Base-by-base conservation (phyloP, 2,888 invertebrate species). In the Chymomyza amoena region DNA sequence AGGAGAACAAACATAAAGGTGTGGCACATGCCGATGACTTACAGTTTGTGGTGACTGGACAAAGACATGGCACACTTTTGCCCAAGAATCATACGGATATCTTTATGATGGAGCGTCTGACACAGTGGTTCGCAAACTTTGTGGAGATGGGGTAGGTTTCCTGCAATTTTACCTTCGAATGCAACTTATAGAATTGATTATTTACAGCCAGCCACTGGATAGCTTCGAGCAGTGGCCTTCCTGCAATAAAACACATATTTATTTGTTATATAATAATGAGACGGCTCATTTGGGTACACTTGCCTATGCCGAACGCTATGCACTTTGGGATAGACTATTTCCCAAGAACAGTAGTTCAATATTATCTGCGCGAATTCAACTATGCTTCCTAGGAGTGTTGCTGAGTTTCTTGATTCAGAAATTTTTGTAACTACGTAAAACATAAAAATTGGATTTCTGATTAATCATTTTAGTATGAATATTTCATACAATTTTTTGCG, bases 91-190 rank as follows among this genome's bases (percentile, higher is more conserved):
- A 89, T 16, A 81, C 90, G 0, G 93, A 93, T 81, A 75, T 90
- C 20, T 81, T 89, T 6, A 92, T 91, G 84, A 90, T 93, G 18
- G 87, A 92, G 20, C 89, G 90, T 2, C 73, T 92, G 64, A 92
- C 92, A 0, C 76, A 82, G 1, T 90, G 92, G 81, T 92, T 92
- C 84, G 72, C 89, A 0, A 86, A 90, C 61, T 93, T 93, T 72
- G 91, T 90, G 66, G 59, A 59, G 79, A 66, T 10, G 90, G 90
- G 90, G 90, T 70, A 71, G 84, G 65, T 2, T 1, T 36, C 54
- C 61, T 16, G 64, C 16, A 9, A 18, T 36, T 15, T 6, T 20
- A 10, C 13, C 36, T 25, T 10, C 39, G 39, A 4, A 13, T 45
- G 2, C 13, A 45, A 2, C 3, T 7, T 13, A 4, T 45, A 13